Percentiles rank a stretch among this genome's conserved stretches.
These are phyloP conservation scores for Corythornis cristatus DNA, from an alignment of 2,113 vertebrate species.

Conservation along the genomic window DNA sequence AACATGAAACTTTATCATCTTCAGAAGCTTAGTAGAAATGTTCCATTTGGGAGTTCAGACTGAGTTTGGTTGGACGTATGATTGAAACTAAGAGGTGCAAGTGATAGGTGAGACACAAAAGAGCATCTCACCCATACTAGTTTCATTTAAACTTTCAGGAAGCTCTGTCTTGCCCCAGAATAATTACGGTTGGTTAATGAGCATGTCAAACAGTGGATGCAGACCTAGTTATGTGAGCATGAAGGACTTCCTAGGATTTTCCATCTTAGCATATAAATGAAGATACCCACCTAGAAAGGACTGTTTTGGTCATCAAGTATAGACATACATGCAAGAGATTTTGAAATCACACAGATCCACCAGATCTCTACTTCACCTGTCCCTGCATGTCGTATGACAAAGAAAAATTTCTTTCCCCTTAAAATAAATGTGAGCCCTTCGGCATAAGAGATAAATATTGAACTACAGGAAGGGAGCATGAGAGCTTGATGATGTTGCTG, in stretches of 20 bases:
- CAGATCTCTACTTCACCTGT: background rate
- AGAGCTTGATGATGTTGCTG: background rate
- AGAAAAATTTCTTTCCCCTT: background rate
- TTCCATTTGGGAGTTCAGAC: background rate
- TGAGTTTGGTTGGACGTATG: accelerated
- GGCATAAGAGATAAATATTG: background rate
- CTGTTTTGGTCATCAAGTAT: background rate
- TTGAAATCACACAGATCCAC: background rate
- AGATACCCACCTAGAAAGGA: background rate
- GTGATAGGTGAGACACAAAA: background rate
- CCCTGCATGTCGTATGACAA: background rate
- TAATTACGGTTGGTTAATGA: background rate
- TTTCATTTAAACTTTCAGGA: background rate
- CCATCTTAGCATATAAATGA: background rate
- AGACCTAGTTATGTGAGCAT: background rate
- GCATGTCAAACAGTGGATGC: background rate
- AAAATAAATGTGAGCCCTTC: background rate
- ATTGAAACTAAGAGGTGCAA: background rate
- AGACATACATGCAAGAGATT: background rate
- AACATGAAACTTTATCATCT: background rate
- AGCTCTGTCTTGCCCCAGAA: background rate
- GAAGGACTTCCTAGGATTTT: background rate
- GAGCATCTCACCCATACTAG: background rate
- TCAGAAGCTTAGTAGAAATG: background rate
- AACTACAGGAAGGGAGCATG: background rate